Evolutionary conservation across 1,140 invertebrate genomes (phyloP), one percentile per base, ranked within the genome.

Genomic region (Pseudomyrmex gracilis): DNA sequence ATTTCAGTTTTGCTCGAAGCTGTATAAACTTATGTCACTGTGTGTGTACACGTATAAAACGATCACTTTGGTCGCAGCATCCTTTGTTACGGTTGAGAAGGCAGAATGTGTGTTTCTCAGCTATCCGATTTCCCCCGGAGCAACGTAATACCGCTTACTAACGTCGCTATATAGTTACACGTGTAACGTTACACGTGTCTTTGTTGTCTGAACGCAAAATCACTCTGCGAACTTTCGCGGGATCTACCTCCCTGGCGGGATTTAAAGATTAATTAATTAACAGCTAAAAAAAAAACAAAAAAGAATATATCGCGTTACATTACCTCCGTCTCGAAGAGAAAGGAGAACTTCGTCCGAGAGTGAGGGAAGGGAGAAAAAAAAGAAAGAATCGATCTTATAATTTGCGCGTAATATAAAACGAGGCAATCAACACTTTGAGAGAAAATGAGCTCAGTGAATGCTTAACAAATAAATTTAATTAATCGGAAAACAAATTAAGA

Each of bases 131-230:
- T 87, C 85, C 51, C 34, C 20, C 51, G 17, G 2, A 22, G 86
- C 68, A 87, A 87, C 82, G 53, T 60, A 82, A 87, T 77, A 82
- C 82, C 57, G 9, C 55, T 74, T 80, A 57, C 82, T 87, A 84
- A 84, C 70, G 82, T 87, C 82, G 74, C 85, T 70, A 45, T 34
- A 34, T 34, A 34, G 34, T 34, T 34, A 49, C 68, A 70, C 87
- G 84, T 87, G 84, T 87, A 87, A 80, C 34, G 64, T 87, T 87
- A 74, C 86, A 64, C 49, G 20, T 73, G 67, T 73, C 61, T 63
- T 74, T 85, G 71, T 78, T 73, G 85, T 45, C 55, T 20, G 5
- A 24, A 47, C 8, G 47, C 51, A 17, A 58, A 15, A 70, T 78
- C 34, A 55, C 20, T 47, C 20, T 2, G 43, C 12, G 9, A 55